Conservation (phyloP, 2,113 vertebrate species). For the Egretta garzetta region DNA sequence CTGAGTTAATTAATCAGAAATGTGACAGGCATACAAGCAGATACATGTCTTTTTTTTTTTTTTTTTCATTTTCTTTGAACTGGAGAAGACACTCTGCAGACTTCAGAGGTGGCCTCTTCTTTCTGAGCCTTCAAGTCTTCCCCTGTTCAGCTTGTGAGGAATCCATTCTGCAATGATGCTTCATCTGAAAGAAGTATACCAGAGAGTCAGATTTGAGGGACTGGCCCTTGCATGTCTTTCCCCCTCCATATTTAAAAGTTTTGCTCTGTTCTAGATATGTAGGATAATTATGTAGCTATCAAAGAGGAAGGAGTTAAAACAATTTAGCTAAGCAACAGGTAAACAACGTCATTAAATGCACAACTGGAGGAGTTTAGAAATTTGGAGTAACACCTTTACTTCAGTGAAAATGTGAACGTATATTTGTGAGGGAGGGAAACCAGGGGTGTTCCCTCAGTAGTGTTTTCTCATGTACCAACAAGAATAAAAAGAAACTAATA, state of each 20-base stretch:
- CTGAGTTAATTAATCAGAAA: not conserved
- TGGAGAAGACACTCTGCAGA: not conserved
- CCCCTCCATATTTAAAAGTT: not conserved
- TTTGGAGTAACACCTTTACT: not conserved
- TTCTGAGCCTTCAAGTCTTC: not conserved
- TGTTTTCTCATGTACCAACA: not conserved
- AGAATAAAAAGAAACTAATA: not conserved
- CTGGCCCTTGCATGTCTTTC: not conserved
- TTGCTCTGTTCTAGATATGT: not conserved
- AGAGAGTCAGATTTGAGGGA: not conserved
- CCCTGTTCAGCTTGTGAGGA: not conserved
- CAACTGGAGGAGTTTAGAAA: not conserved
- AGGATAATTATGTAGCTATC: not conserved
- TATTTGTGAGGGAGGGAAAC: not conserved
- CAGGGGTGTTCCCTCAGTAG: rapidly evolving
- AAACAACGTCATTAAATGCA: not conserved
- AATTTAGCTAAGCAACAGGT: not conserved
- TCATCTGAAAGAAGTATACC: not conserved
- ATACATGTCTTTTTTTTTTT: rapidly evolving
- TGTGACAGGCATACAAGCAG: not conserved
- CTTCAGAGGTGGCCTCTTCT: not conserved
- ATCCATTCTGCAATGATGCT: not conserved
- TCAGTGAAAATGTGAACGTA: not conserved
- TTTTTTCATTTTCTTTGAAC: not conserved
- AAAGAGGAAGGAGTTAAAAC: not conserved